These are phyloP conservation scores for Drosophila tripunctata DNA, from an alignment of 2,888 invertebrate genomes.

Conservation along the genomic window DNA sequence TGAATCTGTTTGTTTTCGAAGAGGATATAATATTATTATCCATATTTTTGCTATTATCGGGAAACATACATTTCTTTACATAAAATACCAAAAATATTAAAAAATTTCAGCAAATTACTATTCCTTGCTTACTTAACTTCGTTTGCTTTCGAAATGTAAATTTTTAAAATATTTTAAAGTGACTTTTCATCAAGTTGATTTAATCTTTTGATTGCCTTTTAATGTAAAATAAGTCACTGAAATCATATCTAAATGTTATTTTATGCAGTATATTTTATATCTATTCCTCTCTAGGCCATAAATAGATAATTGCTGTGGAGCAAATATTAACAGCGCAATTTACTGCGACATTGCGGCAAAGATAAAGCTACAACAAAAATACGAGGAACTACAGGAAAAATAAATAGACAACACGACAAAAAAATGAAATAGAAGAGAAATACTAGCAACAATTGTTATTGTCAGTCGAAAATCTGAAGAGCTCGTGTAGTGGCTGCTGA, in stretches of 20 bases:
- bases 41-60: too few relatives aligned
- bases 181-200: too few relatives aligned
- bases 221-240: too few relatives aligned
- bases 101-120: too few relatives aligned
- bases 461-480: conserved; percentile 8
- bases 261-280: neutral
- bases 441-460: conserved; percentile 3
- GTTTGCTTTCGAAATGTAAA: too few relatives aligned
- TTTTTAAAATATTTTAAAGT: too few relatives aligned
- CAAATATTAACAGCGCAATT: conserved; percentile 64
- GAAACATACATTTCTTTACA: too few relatives aligned
- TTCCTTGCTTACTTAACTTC: too few relatives aligned
- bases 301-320: conserved; percentile 52
- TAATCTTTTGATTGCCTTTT: too few relatives aligned
- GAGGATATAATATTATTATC: too few relatives aligned
- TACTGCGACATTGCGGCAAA: conserved; percentile 62
- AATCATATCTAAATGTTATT: neutral
- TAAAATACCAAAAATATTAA: too few relatives aligned
- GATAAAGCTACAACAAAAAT: conserved; percentile 38
- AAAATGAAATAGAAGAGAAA: neutral
- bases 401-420: neutral
- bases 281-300: conserved; percentile 17
- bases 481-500: conserved; percentile 36
- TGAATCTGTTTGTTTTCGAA: too few relatives aligned
- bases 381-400: conserved; percentile 3